Base-by-base conservation (phyloP, 2,888 invertebrate genomes). In the Glyphotaelius pellucidus region DNA sequence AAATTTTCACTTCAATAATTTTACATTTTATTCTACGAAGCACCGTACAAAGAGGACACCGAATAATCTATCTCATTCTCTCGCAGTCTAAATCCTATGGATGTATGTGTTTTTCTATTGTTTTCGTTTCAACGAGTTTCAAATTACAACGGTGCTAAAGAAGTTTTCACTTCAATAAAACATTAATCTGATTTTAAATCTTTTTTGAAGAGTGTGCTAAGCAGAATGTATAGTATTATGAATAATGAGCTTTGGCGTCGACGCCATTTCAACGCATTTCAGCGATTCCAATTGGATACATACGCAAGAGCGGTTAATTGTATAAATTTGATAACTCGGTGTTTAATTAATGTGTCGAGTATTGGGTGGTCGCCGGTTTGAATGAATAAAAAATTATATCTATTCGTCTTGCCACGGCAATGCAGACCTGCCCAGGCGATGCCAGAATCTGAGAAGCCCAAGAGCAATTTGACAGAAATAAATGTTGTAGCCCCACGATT, bases 241-340 rank as follows among this genome's bases (percentile, higher is more conserved):
- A 85, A 85, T 86, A 47, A 86, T 86, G 42, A 86, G 42, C 11
- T 12, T 86, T n/a, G 3, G 42, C 30, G n/a, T 30, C 86, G 86
- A 30, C 30, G 42, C 38, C 42, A 35, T 30, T 42, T 25, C 84
- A 38, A 32, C 25, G 3, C n/a, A 83, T 38, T 83, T 83, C 47
- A 38, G 86, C 42, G 86, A 47, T 47, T 47, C 30, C n/a, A 11
- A 15, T 7, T n/a, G 86, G 47, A 86, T 86, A 86, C 86, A 42
- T 47, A 42, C 42, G 47, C 47, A 86, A 86, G 14, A 42, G 86
- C 86, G 30, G 86, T 86, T 86, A 86, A 86, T 86, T 86, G 86
- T 86, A 86, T 86, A 86, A 47, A 86, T 86, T 86, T 35, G 38
- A 42, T n/a, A 42, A 86, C 86, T 86, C 42, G n/a, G 30, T 42